phyloP scores from a whole-genome alignment of 2,113 vertebrate genomes.

The Xenopus borealis region DNA sequence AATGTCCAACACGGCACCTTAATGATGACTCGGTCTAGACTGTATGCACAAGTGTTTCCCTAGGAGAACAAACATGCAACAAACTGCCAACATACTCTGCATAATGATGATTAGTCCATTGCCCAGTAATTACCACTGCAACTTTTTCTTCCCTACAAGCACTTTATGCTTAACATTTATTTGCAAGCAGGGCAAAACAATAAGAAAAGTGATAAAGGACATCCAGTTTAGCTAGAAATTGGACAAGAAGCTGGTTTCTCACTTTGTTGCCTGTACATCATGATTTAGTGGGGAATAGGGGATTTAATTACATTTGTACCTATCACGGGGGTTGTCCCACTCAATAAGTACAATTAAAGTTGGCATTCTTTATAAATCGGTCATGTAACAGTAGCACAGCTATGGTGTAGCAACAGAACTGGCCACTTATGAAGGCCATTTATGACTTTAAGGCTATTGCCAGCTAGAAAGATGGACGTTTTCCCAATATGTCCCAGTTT shows the following conservation, averaged over 20 bases:
- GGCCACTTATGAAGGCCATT: too few species aligned
- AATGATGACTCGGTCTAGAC: slow-evolving; percentile 28
- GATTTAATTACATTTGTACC: background rate
- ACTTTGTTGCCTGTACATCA: slow-evolving; percentile 32
- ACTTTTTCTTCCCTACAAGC: background rate
- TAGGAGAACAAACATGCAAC: background rate
- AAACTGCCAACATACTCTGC: background rate
- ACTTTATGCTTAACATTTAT: slow-evolving; percentile 30
- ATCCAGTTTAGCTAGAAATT: background rate
- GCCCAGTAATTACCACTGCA: background rate
- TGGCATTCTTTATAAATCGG: background rate
- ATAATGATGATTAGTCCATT: background rate
- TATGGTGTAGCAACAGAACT: too few species aligned
- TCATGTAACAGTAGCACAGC: too few species aligned
- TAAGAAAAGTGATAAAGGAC: slow-evolving; percentile 10
- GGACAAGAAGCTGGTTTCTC: slow-evolving; percentile 18
- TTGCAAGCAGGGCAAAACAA: slow-evolving; percentile 20
- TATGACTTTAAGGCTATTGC: too few species aligned
- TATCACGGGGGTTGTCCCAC: slow-evolving; percentile 5
- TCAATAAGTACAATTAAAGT: slow-evolving; percentile 13
- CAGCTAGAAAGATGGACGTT: too few species aligned
- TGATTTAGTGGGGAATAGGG: slow-evolving; percentile 6
- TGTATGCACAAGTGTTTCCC: slow-evolving; percentile 11
- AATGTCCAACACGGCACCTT: slow-evolving; percentile 20
- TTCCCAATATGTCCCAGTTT: too few species aligned